A percentile compares a stretch with the other conserved stretches of the same genome.
These are phyloP conservation scores for Seriola rivoliana DNA, from an alignment of 2,113 vertebrate genomes.

Conservation along the genomic window DNA sequence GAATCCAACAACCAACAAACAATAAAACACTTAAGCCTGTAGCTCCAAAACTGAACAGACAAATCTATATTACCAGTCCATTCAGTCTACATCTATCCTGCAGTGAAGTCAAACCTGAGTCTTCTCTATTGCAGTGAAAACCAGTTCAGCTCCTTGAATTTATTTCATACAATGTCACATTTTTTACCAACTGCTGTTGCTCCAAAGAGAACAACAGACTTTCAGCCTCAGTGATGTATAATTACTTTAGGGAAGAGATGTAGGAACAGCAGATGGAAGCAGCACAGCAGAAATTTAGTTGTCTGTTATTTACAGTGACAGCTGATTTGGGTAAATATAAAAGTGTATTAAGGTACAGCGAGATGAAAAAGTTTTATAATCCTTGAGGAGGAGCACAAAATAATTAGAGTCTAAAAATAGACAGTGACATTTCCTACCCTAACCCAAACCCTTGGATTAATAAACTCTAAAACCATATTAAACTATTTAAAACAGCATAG, in stretches of 20 bases:
- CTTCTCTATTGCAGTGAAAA: conserved; percentile 6
- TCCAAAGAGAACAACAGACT: too few relatives aligned
- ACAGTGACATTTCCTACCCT: background rate
- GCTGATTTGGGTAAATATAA: too few relatives aligned
- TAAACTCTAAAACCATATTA: background rate
- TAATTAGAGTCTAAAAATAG: background rate
- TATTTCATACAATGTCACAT: background rate
- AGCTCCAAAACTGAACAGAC: too few relatives aligned
- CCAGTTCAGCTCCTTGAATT: conserved; percentile 29
- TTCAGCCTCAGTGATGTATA: background rate
- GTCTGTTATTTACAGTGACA: too few relatives aligned
- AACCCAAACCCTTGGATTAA: background rate
- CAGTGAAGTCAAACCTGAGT: conserved; percentile 4
- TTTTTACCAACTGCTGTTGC: background rate
- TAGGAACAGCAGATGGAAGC: too few relatives aligned
- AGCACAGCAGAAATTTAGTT: too few relatives aligned
- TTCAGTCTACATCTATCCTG: background rate
- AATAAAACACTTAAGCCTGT: background rate
- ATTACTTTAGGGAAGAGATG: background rate
- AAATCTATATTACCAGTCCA: too few relatives aligned
- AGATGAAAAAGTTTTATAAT: too few relatives aligned
- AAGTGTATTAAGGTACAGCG: too few relatives aligned
- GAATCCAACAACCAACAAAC: too few relatives aligned
- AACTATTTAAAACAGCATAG: too few relatives aligned
- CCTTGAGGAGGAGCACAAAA: background rate